Evolutionary conservation across 1,140 invertebrate genomes (phyloP).

Genomic region (Halesus radiatus): DNA sequence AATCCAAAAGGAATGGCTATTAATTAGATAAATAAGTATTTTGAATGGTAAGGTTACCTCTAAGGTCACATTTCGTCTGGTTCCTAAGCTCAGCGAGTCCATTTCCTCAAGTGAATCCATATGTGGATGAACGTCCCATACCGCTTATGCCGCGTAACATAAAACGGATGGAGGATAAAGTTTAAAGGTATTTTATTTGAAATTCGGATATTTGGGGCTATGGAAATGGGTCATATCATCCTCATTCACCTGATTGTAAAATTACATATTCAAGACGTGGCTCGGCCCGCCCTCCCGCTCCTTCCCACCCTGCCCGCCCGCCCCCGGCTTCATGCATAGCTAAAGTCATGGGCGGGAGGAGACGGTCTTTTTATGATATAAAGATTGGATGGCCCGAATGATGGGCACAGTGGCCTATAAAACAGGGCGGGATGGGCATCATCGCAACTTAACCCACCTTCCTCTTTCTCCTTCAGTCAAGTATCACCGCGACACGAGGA

Average conservation of each 20-base stretch:
- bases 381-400: constrained; percentile 51
- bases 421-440: constrained; percentile 32
- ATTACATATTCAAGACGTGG: constrained; percentile 56
- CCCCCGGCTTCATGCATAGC: constrained; percentile 46
- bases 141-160: too few relatives aligned
- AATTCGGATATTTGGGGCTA: constrained; percentile 36
- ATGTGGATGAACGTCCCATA: too few relatives aligned
- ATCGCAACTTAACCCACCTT: constrained; percentile 16
- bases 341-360: constrained; percentile 39
- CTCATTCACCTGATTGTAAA: constrained; percentile 58
- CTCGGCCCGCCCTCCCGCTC: not conserved
- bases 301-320: not conserved
- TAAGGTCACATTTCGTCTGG: too few relatives aligned
- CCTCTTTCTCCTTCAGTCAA: not conserved
- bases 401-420: constrained; percentile 40
- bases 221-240: constrained; percentile 57
- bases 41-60: too few relatives aligned
- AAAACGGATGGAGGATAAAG: not conserved
- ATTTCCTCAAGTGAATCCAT: too few relatives aligned
- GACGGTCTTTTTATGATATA: constrained; percentile 49
- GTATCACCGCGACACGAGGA: not conserved
- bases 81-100: too few relatives aligned
- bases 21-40: too few relatives aligned
- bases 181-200: constrained; percentile 28
- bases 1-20: too few relatives aligned